Conservation (phyloP, 2,888 invertebrate genomes). For the Branchellion lobata region DNA sequence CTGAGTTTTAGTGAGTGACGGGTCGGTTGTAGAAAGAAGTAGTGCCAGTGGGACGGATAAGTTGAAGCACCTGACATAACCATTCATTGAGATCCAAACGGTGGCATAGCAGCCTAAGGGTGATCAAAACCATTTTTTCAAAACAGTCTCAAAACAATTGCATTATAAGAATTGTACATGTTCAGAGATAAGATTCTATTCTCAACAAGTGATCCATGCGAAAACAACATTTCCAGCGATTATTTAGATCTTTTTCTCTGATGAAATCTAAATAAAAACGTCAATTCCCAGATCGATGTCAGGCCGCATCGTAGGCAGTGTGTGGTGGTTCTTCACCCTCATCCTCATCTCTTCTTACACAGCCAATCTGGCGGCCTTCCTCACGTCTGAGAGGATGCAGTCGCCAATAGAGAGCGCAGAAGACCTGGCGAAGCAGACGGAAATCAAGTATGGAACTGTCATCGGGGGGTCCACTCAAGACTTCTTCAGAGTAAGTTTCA, state of each 20-base stretch:
- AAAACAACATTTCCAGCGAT: too few species aligned
- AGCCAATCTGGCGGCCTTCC: slow-evolving; percentile 86
- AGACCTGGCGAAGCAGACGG: slow-evolving; percentile 83
- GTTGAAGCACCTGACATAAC: too few species aligned
- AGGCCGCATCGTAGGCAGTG: slow-evolving; percentile 91
- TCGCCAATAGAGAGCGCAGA: slow-evolving; percentile 88
- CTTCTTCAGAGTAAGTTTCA: slow-evolving; percentile 78
- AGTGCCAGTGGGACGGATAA: too few species aligned
- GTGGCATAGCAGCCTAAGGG: too few species aligned
- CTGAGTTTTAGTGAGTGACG: too few species aligned
- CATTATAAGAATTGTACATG: neutral
- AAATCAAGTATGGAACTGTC: slow-evolving; percentile 85
- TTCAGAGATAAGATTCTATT: too few species aligned
- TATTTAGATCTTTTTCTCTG: too few species aligned
- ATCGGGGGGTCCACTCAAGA: slow-evolving; percentile 76
- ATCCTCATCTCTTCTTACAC: slow-evolving; percentile 97
- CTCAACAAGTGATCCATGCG: too few species aligned
- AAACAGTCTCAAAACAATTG: neutral
- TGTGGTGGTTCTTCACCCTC: slow-evolving; percentile 99
- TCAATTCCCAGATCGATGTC: slow-evolving; percentile 77
- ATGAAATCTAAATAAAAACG: too few species aligned
- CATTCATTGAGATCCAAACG: too few species aligned
- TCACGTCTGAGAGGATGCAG: slow-evolving; percentile 76
- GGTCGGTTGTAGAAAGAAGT: too few species aligned
- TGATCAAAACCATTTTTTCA: too few species aligned